Percentiles rank a stretch among this genome's conserved stretches.
These are phyloP conservation scores for Andinoacara biseriatus DNA, from an alignment of 2,113 vertebrate genomes.

Conservation along the genomic window DNA sequence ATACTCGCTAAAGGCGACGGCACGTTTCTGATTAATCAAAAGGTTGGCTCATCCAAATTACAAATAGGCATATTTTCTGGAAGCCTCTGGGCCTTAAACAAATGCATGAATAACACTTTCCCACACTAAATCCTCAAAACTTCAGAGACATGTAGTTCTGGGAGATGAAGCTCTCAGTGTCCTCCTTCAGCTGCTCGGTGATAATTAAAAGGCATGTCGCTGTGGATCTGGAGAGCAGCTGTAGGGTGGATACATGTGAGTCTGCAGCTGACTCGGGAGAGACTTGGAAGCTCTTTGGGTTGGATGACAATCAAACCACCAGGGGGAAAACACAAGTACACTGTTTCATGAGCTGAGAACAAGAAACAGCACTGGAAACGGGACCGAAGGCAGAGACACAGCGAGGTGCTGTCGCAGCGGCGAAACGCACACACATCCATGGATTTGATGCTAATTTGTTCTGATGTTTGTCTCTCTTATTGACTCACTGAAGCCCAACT, in stretches of 20 bases:
- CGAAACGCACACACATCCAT: neutral
- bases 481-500: neutral
- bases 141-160: slow-evolving; percentile 4
- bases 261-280: slow-evolving; percentile 36
- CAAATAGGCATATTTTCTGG: neutral
- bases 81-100: neutral
- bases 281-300: neutral
- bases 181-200: slow-evolving; percentile 56
- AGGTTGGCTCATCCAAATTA: neutral
- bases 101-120: slow-evolving; percentile 18
- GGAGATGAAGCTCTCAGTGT: slow-evolving; percentile 22
- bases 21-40: neutral
- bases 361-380: neutral
- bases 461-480: neutral
- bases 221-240: slow-evolving; percentile 66
- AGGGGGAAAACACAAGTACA: neutral
- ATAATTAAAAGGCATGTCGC: slow-evolving; percentile 61
- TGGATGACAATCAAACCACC: slow-evolving; percentile 38
- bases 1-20: neutral
- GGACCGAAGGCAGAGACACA: neutral
- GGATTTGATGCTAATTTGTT: neutral
- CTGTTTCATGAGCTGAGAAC: neutral
- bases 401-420: neutral
- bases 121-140: slow-evolving; percentile 36
- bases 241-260: slow-evolving; percentile 57